Evolutionary conservation across 2,113 vertebrate species (phyloP), one percentile per base, ranked within the genome.

Genomic region (Mustela nigripes): DNA sequence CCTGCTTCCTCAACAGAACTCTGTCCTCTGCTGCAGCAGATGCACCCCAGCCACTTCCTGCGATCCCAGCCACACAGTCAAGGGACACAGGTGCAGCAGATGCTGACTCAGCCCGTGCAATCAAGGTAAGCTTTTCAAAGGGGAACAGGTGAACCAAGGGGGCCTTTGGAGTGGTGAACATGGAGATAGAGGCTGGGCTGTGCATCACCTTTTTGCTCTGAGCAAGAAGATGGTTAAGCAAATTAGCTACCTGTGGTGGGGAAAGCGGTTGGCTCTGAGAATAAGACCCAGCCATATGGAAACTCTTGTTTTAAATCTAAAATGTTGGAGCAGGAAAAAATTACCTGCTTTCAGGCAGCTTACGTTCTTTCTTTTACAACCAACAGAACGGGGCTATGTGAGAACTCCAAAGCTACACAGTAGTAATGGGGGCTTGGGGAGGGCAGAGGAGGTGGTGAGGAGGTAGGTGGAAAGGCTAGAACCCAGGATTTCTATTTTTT

Each of bases 111-210:
- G 95, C 45, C 96, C n/a, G 82, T 56, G 96, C 97, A 63, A 60
- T 83, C 85, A 98, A 98, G 99, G 99, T 99, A 98, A 99, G 99
- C 60, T 95, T 96, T 97, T 50, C 89, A 97, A 91, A 89, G 11
- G 31, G 1, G 22, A 86, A 48, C 90, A 80, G 92, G 74, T 50
- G 60, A 15, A 7, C 9, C 39, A 4, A 2, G 14, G 65, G 45
- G 89, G 24, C 11, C 0, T 79, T 86, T 9, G 28, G 79, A 80
- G 48, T 15, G 31, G 39, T 42, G 63, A 92, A 19, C 1, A 0
- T 5, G 31, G 50, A 31, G 58, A 15, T 0, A 1, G 42, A 78
- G 48, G 26, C 56, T 82, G 83, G 63, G 74, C 18, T 58, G 58
- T 24, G 58, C 16, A 24, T 56, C 80, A 36, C 76, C n/a, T 81